Base-by-base conservation (phyloP, 2,113 vertebrate genomes). In the Spilogale gracilis region DNA sequence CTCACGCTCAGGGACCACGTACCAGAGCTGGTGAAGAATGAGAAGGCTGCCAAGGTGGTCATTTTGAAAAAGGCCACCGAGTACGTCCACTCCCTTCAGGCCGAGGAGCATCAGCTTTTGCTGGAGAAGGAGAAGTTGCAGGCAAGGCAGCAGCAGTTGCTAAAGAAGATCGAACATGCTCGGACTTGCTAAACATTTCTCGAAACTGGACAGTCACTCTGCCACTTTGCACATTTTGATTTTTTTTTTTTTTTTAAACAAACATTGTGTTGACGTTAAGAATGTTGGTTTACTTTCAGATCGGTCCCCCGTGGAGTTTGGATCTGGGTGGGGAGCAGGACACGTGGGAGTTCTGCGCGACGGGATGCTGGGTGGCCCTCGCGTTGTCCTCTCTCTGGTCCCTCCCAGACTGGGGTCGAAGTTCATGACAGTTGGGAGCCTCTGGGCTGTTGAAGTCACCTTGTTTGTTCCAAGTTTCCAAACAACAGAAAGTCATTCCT, bases 61-160 rank as follows among this genome's bases (percentile, higher is more conserved):
- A 99, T 99, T 97, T 99, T 99, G 97, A 99, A 99, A 99, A 99
- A 99, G 98, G 99, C 99, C 98, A 99, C 99, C 0, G 99, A 99
- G 97, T 99, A 99, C 1, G 99, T 99, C 96, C 99, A 99, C 96
- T 99, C 99, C 27, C 99, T 99, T 80, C 99, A 99, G 97, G 98
- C 98, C 0, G 99, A 99, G 84, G 99, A 99, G 98, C 99, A 99
- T 96, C 99, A 99, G 98, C 99, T 99, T 54, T 96, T 99, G 98
- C 99, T 99, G 98, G 99, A 99, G 98, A 99, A 99, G 98, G 99
- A 99, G 98, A 99, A 99, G 96, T 98, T 99, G 94, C 99, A 99
- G 97, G 98, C 98, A 18, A 99, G 99, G 67, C 98, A 99, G 98
- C 99, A 99, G 94, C 99, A 99, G 97, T 99, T 99, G 97, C 99